Base-by-base conservation (phyloP, 1,140 invertebrate genomes). In the Drosophila repletoides region DNA sequence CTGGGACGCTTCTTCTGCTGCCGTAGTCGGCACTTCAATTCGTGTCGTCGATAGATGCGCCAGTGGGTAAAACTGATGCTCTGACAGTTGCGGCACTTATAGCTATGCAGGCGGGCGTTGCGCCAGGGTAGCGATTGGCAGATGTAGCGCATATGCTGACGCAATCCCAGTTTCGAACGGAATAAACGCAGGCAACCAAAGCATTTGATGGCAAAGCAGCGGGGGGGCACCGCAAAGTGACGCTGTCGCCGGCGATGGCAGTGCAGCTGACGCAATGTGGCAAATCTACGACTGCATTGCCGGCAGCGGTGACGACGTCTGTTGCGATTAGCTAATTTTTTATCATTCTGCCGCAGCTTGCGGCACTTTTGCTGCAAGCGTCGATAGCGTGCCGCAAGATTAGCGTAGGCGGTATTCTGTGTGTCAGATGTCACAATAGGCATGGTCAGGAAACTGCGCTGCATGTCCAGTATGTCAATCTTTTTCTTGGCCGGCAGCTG, bases 141-240 rank as follows among this genome's bases (percentile, higher is more conserved):
- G 45, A 88, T 89, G 71, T 87, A 88, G 3, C 63, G 68, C 73
- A 87, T 83, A 29, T 88, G 87, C 49, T 88, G 88, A 2, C 63
- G 71, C 14, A 88, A 58, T 0, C 53, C 81, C 5, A 88, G 29
- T 1, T 83, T 71, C 0, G 71, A 61, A 15, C 43, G 52, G 22
- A 88, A 88, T 2, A 76, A 31, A 7, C 72, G 80, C 21, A 40
- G 15, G 19, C 87, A 88, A 43, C 87, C 81, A 19, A 46, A 48
- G 41, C 87, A 88, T 14, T 65, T 74, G 1, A 49, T 49, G 10
- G 61, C 14, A 21, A 88, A 86, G 2, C 9, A 49, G 17, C 45
- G 63, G 12, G 43, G 22, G 21, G 67, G n/a, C 73, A 53, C 22
- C 1, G 63, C 58, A 33, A 66, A 68, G 26, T 83, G 72, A 10